Base-by-base conservation (phyloP, 2,797 vertebrate genomes). In the Epinephelus coioides region DNA sequence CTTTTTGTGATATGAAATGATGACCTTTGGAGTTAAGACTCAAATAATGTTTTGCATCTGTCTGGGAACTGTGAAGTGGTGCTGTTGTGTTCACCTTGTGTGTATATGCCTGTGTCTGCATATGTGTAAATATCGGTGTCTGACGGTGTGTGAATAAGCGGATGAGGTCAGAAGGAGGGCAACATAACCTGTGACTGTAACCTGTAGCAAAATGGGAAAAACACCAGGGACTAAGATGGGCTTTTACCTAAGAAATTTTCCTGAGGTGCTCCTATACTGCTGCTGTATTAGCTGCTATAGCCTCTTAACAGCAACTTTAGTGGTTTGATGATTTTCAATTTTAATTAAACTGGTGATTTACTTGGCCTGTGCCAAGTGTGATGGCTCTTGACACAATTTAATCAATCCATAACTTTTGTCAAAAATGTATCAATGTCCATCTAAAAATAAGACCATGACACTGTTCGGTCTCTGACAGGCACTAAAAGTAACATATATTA, bases 11-110 rank as follows among this genome's bases (percentile, higher is more conserved):
- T 90, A 92, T 89, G 74, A 93, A 92, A 92, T 85, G 8, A 93
- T 91, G 92, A 94, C 88, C 88, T 89, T 91, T 86, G 17, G 63
- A 93, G 92, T 94, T 93, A 92, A 95, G 89, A 83, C 94, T 92
- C 83, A 81, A 92, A 90, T 92, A 92, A 92, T 93, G 81, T 88
- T 86, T 92, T 91, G 91, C 92, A 91, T 90, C 57, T 90, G 89
- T 74, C 54, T 72, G 73, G 49, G 56, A 3, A 70, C 73, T 83
- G 75, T 74, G 63, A 56, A 73, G 68, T 57, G 69, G 61, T 55
- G 74, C 84, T 79, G 78, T 59, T 44, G 57, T 60, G 55, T 83
- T 80, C 17, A 76, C 81, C 73, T 34, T 75, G 46, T 68, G 65
- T 56, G 72, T 61, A 62, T 57, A 64, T 54, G 73, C 21, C 51